Conservation (phyloP, 2,888 invertebrate genomes). For the Stramonita haemastoma region DNA sequence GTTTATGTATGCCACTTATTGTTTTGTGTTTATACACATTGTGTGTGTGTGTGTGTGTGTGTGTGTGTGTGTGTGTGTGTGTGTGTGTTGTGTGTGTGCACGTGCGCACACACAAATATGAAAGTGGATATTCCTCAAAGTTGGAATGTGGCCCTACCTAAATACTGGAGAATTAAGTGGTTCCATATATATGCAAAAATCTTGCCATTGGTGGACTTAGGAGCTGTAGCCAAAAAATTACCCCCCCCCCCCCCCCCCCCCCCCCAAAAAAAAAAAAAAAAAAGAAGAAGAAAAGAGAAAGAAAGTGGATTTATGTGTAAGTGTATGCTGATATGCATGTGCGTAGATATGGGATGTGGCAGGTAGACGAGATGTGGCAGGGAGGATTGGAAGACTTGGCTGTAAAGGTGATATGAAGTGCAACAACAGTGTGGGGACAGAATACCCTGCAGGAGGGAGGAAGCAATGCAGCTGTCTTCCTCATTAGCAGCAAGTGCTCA, state of each 20-base stretch:
- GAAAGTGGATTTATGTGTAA: not conserved
- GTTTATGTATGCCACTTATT: not conserved
- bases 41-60: not conserved
- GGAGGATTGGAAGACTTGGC: no score
- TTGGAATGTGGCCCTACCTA: not conserved
- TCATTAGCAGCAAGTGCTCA: no score
- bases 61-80: not conserved
- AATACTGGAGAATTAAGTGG: no score
- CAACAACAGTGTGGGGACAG: no score
- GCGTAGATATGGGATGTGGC: not conserved
- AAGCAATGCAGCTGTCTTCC: no score
- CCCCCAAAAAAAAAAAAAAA: not conserved
- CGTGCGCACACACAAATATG: not conserved
- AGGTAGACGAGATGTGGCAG: not conserved
- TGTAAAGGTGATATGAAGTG: not conserved
- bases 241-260: no score
- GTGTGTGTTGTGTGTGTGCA: slow-evolving; percentile 15
- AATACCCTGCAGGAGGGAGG: no score
- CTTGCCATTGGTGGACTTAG: no score
- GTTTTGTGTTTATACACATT: not conserved
- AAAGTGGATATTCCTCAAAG: not conserved
- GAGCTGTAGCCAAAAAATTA: no score
- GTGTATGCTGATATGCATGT: slow-evolving; percentile 1
- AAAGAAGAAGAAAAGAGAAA: not conserved
- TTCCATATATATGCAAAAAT: no score